Percentiles rank a stretch among this genome's conserved stretches.
These are phyloP conservation scores for Orbicella faveolata DNA, from an alignment of 64 coral and sea anemone species.

Conservation along the genomic window DNA sequence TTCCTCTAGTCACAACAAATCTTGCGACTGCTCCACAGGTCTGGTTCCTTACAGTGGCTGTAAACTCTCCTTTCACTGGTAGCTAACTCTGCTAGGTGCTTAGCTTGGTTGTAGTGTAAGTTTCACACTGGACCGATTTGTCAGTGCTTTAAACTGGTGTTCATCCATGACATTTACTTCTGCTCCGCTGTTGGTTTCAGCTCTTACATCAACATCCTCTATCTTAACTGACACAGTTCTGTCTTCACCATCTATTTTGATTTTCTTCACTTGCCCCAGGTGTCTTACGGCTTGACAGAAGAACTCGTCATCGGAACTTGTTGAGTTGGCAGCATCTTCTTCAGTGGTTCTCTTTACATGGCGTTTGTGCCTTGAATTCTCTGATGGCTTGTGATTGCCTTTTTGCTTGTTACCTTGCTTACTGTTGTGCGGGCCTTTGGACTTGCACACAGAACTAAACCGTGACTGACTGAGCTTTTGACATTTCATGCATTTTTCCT, in stretches of 20 bases:
- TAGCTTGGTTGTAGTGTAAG: too few relatives aligned
- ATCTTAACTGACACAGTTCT: not conserved
- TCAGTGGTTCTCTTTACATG: slow-evolving; percentile 23
- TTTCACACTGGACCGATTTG: not conserved
- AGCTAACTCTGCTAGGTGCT: too few relatives aligned
- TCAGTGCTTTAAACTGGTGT: slow-evolving; percentile 52
- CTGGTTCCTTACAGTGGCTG: too few relatives aligned
- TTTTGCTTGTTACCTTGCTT: not conserved
- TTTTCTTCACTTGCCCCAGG: slow-evolving; percentile 17
- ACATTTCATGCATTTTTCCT: slow-evolving; percentile 36
- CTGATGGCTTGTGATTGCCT: not conserved
- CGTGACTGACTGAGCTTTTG: not conserved
- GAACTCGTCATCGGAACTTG: slow-evolving; percentile 49
- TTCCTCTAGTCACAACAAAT: too few relatives aligned
- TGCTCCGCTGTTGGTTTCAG: slow-evolving; percentile 15
- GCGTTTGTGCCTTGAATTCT: slow-evolving; percentile 15
- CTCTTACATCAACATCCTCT: not conserved
- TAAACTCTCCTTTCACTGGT: too few relatives aligned
- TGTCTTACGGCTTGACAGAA: slow-evolving; percentile 17
- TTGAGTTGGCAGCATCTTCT: slow-evolving; percentile 3
- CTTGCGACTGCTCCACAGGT: too few relatives aligned
- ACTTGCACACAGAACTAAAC: not conserved
- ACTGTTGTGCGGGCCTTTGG: not conserved
- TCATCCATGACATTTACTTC: slow-evolving; percentile 42
- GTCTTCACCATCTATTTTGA: not conserved